Evolutionary conservation across 2,113 vertebrate genomes (phyloP).

Genomic region (Pleuronectes platessa): DNA sequence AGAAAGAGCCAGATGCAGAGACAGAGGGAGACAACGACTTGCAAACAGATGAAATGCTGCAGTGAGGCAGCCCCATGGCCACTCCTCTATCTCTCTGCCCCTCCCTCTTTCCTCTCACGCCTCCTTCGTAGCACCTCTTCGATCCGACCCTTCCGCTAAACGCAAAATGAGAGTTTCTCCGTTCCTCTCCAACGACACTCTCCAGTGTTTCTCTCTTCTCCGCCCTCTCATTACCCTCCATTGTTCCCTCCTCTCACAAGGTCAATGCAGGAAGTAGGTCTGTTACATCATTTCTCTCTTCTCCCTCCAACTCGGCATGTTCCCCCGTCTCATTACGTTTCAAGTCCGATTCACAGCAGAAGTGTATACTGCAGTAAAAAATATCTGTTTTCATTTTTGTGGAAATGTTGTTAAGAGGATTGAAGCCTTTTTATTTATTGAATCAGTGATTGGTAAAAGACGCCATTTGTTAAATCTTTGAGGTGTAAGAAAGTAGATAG

Average conservation of each 20-base stretch:
- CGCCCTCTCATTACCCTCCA: not conserved
- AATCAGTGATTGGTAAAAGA: no score
- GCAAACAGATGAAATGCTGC: constrained; percentile 77
- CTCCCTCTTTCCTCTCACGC: constrained; percentile 49
- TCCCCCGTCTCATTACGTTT: not conserved
- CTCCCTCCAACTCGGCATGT: not conserved
- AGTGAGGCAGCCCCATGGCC: constrained; percentile 62
- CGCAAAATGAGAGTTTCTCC: not conserved
- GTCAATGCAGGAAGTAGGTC: constrained; percentile 47
- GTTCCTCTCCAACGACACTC: no score
- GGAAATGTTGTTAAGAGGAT: no score
- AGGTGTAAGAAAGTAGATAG: no score
- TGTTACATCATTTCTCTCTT: constrained; percentile 29
- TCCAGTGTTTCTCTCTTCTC: no score
- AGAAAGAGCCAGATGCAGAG: constrained; percentile 62
- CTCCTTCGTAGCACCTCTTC: constrained; percentile 10
- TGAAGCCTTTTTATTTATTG: no score
- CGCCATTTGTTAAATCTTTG: no score
- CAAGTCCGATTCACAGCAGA: not conserved
- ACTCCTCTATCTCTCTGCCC: constrained; percentile 54
- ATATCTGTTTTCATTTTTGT: no score
- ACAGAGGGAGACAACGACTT: constrained; percentile 34
- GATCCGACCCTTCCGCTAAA: constrained; percentile 1
- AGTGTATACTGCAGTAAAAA: no score
- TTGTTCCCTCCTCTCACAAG: constrained; percentile 38